Evolutionary conservation across 2,888 invertebrate genomes (phyloP), one percentile per base, ranked within the genome.

Genomic region (Nebria salina): DNA sequence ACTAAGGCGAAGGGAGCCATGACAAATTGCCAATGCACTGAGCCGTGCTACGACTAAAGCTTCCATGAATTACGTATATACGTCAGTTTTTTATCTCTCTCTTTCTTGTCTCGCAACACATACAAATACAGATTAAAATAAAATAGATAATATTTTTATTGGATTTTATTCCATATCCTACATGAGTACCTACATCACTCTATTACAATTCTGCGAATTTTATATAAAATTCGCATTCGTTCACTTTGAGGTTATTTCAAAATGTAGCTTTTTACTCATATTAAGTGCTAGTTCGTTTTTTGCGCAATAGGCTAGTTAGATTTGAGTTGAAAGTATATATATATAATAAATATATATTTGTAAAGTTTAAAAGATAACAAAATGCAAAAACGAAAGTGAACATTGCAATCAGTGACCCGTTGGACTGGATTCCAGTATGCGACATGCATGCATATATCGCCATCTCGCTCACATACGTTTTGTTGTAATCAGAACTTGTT

Each of bases 401-500:
- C 13, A 54, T 54, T 54, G 54, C 54, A 54, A 54, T 54, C 54
- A 54, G 54, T 72, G 80, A 80, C 80, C 80, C 72, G 80, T 75
- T 80, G 41, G 75, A 80, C 80, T 80, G 80, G 80, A 80, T 80
- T 80, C 74, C 42, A 64, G 72, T 54, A 15, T 70, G 25, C 34
- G 43, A 68, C 79, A 66, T 73, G 34, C 54, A 6, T 13, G 8
- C 7, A 54, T 13, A 34, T 34, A 34, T 54, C 7, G 2, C 54
- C 7, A 54, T 34, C 54, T 54, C 54, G 34, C 54, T 11, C 54
- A 54, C 13, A 54, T 54, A 65, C 66, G 74, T 80, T 80, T 80
- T 80, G 75, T 80, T 75, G 75, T 80, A 80, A 80, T 80, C 80
- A 80, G 73, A 80, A 80, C 80, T 80, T 75, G 80, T 75, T 80